phyloP scores from a whole-genome alignment of 2,888 invertebrate species.

The Emmelina monodactyla region DNA sequence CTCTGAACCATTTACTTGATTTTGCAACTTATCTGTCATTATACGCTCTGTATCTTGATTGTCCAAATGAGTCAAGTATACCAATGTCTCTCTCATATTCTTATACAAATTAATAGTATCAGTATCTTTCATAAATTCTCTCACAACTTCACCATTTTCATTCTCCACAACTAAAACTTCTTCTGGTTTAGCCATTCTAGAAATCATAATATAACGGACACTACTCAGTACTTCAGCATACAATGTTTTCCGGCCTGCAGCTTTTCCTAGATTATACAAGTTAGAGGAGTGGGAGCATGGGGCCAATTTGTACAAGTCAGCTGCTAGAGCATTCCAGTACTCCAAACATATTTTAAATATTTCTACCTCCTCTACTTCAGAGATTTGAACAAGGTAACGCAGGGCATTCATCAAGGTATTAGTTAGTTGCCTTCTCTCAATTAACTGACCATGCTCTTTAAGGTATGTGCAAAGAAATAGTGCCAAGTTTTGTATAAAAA shows the following conservation, averaged over 20 bases:
- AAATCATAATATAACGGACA: conserved; percentile 97
- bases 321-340: conserved; percentile 95
- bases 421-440: conserved; percentile 82
- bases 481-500: conserved; percentile 98
- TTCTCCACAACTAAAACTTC: conserved; percentile 99
- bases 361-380: conserved; percentile 98
- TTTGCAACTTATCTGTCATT: conserved; percentile 98
- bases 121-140: conserved; percentile 99
- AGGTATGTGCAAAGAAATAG: conserved; percentile 96
- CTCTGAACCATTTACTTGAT: conserved; percentile 97
- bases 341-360: conserved; percentile 99
- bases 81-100: conserved; percentile 97
- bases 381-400: conserved; percentile 88
- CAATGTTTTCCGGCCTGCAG: conserved; percentile 70
- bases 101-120: conserved; percentile 99
- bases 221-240: conserved; percentile 85
- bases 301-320: conserved; percentile 90
- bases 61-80: conserved; percentile 98
- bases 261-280: conserved; percentile 41
- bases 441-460: conserved; percentile 92
- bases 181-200: conserved; percentile 99
- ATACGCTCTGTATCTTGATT: conserved; percentile 97
- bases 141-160: conserved; percentile 98
- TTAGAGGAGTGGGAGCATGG: conserved; percentile 69
- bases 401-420: conserved; percentile 83